Percentiles rank a stretch among this genome's conserved stretches.
Evolutionary conservation across 2,797 vertebrate genomes (phyloP).

Genomic region (Liasis olivaceus): DNA sequence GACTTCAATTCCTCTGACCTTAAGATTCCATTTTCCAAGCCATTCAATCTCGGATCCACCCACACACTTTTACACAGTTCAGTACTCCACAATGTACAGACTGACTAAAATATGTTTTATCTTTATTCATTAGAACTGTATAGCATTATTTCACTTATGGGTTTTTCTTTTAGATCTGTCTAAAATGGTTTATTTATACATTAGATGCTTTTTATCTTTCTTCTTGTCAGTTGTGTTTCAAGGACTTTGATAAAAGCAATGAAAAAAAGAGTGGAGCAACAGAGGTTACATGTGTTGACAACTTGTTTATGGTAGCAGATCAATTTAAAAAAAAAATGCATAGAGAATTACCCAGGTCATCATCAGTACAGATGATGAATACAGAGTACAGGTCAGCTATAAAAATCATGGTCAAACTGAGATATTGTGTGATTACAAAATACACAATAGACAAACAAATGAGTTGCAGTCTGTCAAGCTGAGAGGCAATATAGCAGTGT

Average conservation of each 20-base stretch:
- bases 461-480: background rate
- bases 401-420: background rate
- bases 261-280: background rate
- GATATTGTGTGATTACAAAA: background rate
- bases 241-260: background rate
- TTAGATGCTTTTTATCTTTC: background rate
- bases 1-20: background rate
- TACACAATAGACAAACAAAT: background rate
- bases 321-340: background rate
- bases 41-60: background rate
- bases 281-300: background rate
- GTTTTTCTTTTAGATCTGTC: background rate
- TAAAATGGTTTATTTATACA: conserved; percentile 6
- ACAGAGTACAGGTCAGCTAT: background rate
- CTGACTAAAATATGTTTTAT: background rate
- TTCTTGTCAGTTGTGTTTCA: background rate
- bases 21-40: background rate
- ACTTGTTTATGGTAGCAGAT: background rate
- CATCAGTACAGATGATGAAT: background rate
- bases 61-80: background rate
- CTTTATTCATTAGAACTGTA: background rate
- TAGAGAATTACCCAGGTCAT: background rate
- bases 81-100: background rate
- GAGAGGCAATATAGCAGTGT: background rate
- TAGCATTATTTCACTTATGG: background rate